Percentiles rank a stretch among this genome's conserved stretches.
Conservation (phyloP, 2,797 vertebrate genomes). For the Pogonophryne albipinna region DNA sequence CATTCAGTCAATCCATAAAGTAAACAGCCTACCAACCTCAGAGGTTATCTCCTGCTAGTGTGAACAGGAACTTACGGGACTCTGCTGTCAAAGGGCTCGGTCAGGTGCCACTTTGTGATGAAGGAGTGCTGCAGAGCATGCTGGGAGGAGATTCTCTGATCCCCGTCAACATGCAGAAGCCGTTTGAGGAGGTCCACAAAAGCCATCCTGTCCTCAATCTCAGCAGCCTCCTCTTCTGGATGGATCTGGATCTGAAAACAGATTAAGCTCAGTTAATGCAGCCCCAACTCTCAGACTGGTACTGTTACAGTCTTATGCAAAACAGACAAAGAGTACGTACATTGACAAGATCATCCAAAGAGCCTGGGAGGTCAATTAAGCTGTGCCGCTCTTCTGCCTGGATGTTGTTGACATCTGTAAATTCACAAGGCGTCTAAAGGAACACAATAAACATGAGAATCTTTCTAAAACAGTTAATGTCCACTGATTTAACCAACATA, state of each 20-base stretch:
- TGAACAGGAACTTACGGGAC: slow-evolving; percentile 2
- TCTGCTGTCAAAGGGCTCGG: neutral
- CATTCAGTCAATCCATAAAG: too few species aligned
- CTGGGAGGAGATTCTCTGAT: slow-evolving; percentile 25
- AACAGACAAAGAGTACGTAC: slow-evolving; percentile 4
- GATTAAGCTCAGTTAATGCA: neutral
- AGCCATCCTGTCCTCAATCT: slow-evolving; percentile 12
- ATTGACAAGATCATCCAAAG: slow-evolving; percentile 21
- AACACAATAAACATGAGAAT: neutral
- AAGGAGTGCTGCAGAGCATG: slow-evolving; percentile 24
- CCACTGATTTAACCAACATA: neutral
- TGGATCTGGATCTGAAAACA: slow-evolving; percentile 25
- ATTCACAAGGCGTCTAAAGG: slow-evolving; percentile 28
- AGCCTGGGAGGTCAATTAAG: neutral
- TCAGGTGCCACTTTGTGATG: slow-evolving; percentile 27
- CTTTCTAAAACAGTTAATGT: too few species aligned
- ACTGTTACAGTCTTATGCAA: neutral
- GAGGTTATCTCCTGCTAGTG: neutral
- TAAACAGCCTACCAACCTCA: neutral
- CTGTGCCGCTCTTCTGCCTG: neutral
- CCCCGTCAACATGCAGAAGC: slow-evolving; percentile 20
- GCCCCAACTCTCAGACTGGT: neutral
- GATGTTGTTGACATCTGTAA: neutral
- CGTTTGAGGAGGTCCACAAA: slow-evolving; percentile 42
- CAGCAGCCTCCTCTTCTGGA: neutral